Conservation (phyloP, 2,888 invertebrate species). For the Machimus rusticus region DNA sequence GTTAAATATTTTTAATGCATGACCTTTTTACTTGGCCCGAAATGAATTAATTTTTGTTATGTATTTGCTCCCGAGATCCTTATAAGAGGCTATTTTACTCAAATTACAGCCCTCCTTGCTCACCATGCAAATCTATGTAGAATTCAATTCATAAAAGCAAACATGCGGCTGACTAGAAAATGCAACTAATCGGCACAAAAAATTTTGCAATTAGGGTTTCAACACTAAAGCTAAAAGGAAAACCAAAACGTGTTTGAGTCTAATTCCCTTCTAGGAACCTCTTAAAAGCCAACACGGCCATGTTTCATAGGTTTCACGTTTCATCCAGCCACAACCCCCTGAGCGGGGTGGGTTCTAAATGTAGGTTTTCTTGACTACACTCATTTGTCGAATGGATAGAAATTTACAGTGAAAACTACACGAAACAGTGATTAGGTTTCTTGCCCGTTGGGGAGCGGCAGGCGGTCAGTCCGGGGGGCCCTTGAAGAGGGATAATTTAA, state of each 20-base stretch:
- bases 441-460: neutral
- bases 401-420: constrained; percentile 23
- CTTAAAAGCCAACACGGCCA: neutral
- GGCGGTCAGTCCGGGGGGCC: neutral
- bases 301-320: neutral
- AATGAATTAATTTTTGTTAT: neutral
- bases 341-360: neutral
- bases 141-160: neutral
- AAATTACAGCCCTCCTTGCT: neutral
- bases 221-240: neutral
- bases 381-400: constrained; percentile 27
- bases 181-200: neutral
- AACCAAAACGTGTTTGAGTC: neutral
- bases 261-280: neutral
- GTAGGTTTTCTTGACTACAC: neutral
- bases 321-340: neutral
- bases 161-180: neutral
- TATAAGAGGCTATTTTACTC: neutral
- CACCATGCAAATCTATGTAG: neutral
- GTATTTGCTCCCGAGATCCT: neutral
- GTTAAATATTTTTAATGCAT: neutral
- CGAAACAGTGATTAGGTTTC: constrained; percentile 21
- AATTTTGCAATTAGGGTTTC: neutral
- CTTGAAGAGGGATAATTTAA: constrained; percentile 6
- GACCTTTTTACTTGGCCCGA: neutral